Conservation (phyloP, 37 sponge, comb jelly and placozoan genomes). For the Chondrosia reniformis region DNA sequence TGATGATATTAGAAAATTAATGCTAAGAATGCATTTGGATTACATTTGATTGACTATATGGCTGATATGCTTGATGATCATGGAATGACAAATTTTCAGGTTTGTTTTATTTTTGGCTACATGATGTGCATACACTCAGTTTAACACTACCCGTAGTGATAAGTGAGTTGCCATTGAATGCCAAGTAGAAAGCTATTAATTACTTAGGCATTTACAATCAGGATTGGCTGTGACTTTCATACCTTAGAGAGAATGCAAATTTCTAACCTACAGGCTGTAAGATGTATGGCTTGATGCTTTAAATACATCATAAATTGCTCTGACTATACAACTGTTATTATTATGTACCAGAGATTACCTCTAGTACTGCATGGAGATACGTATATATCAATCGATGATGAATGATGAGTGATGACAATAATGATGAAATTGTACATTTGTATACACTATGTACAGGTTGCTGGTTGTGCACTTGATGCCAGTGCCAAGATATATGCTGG, state of each 20-base stretch:
- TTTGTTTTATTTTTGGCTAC: background rate
- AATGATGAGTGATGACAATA: background rate
- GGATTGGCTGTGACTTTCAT: too few species aligned
- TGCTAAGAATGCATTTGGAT: constrained; percentile 97
- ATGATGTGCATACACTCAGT: background rate
- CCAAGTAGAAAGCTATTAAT: too few species aligned
- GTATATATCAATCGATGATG: constrained; percentile 4
- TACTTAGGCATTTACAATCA: too few species aligned
- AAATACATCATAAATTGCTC: too few species aligned
- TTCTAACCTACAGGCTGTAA: too few species aligned
- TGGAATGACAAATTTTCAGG: constrained; percentile 94
- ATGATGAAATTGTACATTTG: background rate
- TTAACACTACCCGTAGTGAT: too few species aligned
- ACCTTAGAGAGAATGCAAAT: too few species aligned
- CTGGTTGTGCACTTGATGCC: constrained; percentile 97
- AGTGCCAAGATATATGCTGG: constrained; percentile 99
- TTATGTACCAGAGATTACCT: background rate
- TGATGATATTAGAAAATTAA: constrained; percentile 90
- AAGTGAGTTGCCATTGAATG: too few species aligned
- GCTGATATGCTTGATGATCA: constrained; percentile 65
- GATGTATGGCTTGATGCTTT: too few species aligned
- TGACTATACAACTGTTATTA: background rate
- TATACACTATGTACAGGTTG: constrained; percentile 68
- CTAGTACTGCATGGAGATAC: background rate
- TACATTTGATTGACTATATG: constrained; percentile 94